Base-by-base conservation (phyloP, 2,888 invertebrate species). In the Xiphydria camelus region DNA sequence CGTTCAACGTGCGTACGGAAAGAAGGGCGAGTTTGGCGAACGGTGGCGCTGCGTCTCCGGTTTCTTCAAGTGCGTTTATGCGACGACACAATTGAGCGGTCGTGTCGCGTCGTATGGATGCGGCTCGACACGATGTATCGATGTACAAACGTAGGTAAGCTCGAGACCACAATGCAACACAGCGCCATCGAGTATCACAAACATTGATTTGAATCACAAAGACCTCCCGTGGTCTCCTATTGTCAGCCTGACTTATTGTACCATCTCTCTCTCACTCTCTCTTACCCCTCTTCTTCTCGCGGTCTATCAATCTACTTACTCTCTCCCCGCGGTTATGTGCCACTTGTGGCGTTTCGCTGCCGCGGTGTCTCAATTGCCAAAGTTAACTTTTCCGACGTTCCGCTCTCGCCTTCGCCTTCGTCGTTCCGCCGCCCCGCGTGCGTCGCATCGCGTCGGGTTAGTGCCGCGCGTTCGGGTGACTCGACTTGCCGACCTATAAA, bases 191-290 rank as follows among this genome's bases (percentile, higher is more conserved):
- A 66, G 66, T 69, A 70, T 70, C 66, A 61, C 68, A 71, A 73
- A 70, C 70, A 73, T 70, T 64, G 70, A 71, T 73, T 73, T 73
- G 66, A 72, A 73, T 73, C 60, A 73, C 70, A 73, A 73, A 68
- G 66, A 62, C 62, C 70, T 62, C 68, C 69, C 67, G 69, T 65
- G 61, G 67, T 64, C 64, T 60, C 50, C 61, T 57, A 64, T 66
- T 66, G 69, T 70, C 59, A 63, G 57, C 46, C 47, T 61, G 62
- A 70, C 69, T 72, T 66, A 67, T 71, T 69, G 69, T 68, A 59
- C 53, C 56, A 39, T 57, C 52, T 59, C 19, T 48, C 36, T 33
- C 41, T 40, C 46, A 22, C 26, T 40, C 17, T 41, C 23, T 36
- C 25, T n/a, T 37, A 38, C 46, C 32, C 45, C 44, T 57, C 52